Percentiles rank a stretch among this genome's conserved stretches.
phyloP scores from a whole-genome alignment of 2,113 vertebrate species.

The Chloebia gouldiae region DNA sequence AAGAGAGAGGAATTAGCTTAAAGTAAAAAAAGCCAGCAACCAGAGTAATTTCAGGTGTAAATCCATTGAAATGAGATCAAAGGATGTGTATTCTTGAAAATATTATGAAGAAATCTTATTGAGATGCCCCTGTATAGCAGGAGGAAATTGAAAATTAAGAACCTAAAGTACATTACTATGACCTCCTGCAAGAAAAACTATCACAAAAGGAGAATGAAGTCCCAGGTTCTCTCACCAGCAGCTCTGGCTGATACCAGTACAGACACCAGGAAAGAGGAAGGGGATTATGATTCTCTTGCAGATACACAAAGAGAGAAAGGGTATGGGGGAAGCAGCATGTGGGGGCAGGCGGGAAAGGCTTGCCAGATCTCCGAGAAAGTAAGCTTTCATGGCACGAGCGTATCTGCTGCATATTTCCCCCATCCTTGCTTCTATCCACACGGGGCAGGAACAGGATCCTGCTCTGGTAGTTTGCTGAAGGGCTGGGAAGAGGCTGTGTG shows the following conservation, averaged over 20 bases:
- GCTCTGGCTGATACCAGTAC: background rate
- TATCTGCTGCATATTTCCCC: background rate
- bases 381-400: background rate
- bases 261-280: background rate
- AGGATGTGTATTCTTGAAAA: background rate
- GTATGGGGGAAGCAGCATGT: background rate
- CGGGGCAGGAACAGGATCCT: background rate
- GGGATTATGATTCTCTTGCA: background rate
- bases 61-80: background rate
- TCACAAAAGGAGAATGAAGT: background rate
- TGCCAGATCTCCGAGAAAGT: background rate
- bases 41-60: constrained; percentile 29
- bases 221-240: background rate
- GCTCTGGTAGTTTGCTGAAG: constrained; percentile 12
- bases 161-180: background rate
- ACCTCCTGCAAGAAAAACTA: background rate
- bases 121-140: background rate
- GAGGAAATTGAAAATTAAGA: background rate
- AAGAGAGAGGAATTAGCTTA: background rate
- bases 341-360: background rate
- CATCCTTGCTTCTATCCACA: background rate
- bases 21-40: background rate
- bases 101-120: background rate
- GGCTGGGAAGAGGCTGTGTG: background rate
- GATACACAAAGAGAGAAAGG: background rate